Evolutionary conservation across 2,113 vertebrate species (phyloP).

Genomic region (Helogale parvula): DNA sequence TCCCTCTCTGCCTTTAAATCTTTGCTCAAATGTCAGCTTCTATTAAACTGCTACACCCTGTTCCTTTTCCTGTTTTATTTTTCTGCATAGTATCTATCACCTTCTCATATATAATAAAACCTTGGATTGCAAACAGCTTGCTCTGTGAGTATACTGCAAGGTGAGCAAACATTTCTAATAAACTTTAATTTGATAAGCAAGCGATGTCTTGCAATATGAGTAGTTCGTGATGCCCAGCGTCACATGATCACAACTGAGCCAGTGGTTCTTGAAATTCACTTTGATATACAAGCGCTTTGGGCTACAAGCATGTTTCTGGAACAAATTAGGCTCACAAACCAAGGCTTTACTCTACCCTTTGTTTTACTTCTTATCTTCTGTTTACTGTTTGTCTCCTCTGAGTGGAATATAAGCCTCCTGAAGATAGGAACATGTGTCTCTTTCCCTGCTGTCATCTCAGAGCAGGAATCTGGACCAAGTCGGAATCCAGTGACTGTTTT

Average conservation of each 20-base stretch:
- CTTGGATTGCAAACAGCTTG: too few relatives aligned
- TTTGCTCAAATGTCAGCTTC: background rate
- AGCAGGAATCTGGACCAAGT: background rate
- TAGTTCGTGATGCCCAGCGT: too few relatives aligned
- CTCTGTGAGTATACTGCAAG: too few relatives aligned
- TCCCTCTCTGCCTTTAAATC: background rate
- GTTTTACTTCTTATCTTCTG: slow-evolving; percentile 24
- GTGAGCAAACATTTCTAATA: too few relatives aligned
- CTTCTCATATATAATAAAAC: background rate
- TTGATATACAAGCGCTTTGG: too few relatives aligned
- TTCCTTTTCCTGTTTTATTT: background rate
- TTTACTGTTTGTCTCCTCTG: background rate
- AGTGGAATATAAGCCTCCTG: slow-evolving; percentile 12
- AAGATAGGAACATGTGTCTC: background rate
- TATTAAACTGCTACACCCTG: background rate
- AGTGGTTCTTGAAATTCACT: too few relatives aligned
- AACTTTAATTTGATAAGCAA: too few relatives aligned
- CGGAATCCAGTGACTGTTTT: background rate
- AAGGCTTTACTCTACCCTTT: too few relatives aligned
- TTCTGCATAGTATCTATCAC: background rate
- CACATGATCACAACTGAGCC: too few relatives aligned
- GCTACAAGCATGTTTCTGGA: too few relatives aligned
- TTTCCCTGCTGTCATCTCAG: background rate
- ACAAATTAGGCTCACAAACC: too few relatives aligned
- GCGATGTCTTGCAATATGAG: too few relatives aligned